A percentile compares a stretch with the other conserved stretches of the same genome.
These are phyloP conservation scores for Falco peregrinus DNA, from an alignment of 2,797 vertebrate species.

Conservation along the genomic window DNA sequence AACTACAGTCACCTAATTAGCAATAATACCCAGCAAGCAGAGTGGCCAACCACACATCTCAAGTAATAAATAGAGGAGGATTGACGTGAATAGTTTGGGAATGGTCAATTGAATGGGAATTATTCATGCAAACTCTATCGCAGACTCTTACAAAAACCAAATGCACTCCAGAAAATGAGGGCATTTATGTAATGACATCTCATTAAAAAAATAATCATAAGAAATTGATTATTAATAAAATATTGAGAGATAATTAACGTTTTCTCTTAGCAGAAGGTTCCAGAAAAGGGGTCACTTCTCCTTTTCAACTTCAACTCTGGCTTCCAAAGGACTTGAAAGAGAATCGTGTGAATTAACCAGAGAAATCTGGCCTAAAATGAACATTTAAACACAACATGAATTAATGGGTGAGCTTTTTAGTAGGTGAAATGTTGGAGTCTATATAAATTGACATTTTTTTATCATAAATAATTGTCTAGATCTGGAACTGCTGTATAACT, in stretches of 20 bases:
- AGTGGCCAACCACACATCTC: constrained; percentile 2
- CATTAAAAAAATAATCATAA: constrained; percentile 58
- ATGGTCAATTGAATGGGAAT: constrained; percentile 53
- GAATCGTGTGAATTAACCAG: constrained; percentile 31
- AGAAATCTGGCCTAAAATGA: constrained; percentile 32
- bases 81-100: constrained; percentile 52
- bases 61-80: not conserved
- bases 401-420: constrained; percentile 41
- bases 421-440: constrained; percentile 46
- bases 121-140: constrained; percentile 44
- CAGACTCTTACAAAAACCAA: constrained; percentile 12
- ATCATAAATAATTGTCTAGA: constrained; percentile 53
- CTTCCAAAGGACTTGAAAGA: constrained; percentile 43
- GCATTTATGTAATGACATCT: constrained; percentile 48
- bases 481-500: constrained; percentile 38
- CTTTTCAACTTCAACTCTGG: not conserved
- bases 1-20: not conserved
- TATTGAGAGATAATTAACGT: constrained; percentile 43
- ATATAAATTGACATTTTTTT: constrained; percentile 49
- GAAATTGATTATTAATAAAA: constrained; percentile 69
- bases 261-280: constrained; percentile 8
- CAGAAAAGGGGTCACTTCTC: not conserved
- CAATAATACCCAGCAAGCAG: not conserved
- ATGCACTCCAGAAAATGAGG: constrained; percentile 50
- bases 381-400: constrained; percentile 55